Evolutionary conservation across 2,113 vertebrate species (phyloP).

Genomic region (Xiphophorus maculatus): DNA sequence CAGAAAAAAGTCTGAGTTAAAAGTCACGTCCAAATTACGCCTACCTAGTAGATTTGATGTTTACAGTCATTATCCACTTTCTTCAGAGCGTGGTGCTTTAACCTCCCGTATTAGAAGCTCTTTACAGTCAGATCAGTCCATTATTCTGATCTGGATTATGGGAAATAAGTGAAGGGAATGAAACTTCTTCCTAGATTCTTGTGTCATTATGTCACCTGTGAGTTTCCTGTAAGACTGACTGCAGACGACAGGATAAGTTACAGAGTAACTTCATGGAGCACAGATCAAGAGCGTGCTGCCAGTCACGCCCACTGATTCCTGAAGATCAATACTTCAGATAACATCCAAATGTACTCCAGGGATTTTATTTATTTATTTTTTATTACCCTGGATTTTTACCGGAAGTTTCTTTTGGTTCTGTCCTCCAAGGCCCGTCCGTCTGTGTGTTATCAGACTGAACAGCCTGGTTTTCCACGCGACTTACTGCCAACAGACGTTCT

Average conservation of each 20-base stretch:
- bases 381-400: neutral
- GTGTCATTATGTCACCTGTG: constrained; percentile 18
- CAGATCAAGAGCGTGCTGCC: constrained; percentile 13
- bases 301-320: constrained; percentile 50
- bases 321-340: constrained; percentile 65
- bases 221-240: constrained; percentile 33
- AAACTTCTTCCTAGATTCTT: constrained; percentile 55
- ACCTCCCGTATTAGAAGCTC: neutral
- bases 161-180: constrained; percentile 55
- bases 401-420: neutral
- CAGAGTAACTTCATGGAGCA: constrained; percentile 56
- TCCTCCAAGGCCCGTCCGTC: neutral
- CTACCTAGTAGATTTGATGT: too few species aligned
- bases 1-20: neutral
- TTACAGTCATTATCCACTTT: neutral
- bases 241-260: constrained; percentile 58
- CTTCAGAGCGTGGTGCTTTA: neutral
- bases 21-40: neutral
- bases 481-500: neutral
- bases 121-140: neutral
- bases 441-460: neutral
- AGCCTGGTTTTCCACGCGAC: neutral
- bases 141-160: constrained; percentile 16
- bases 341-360: neutral
- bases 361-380: neutral